phyloP scores from a whole-genome alignment of 1,140 invertebrate genomes.

The Caenorhabditis latens region DNA sequence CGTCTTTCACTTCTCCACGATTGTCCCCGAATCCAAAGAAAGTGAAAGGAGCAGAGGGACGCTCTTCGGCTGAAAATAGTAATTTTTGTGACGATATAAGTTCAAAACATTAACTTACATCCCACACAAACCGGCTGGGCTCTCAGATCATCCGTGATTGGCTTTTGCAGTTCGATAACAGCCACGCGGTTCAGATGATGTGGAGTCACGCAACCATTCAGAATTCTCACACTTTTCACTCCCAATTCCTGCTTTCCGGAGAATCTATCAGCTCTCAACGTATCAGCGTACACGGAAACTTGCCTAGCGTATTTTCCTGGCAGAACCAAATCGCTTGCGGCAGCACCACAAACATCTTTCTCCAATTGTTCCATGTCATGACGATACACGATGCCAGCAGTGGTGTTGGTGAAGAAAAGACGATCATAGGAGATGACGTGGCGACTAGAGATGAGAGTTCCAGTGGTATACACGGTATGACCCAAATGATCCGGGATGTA shows the following conservation, averaged over 20 bases:
- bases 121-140: neutral
- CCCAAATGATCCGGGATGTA: neutral
- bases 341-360: neutral
- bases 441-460: neutral
- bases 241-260: neutral
- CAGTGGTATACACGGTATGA: neutral
- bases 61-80: neutral
- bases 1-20: constrained; percentile 9
- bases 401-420: neutral
- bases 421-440: constrained; percentile 7
- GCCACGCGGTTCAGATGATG: neutral
- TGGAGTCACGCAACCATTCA: neutral
- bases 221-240: neutral
- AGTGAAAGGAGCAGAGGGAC: no score
- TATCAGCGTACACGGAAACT: neutral
- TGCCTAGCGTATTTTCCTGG: neutral
- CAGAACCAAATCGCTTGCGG: neutral
- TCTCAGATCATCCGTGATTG: neutral
- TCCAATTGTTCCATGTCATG: neutral
- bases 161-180: neutral
- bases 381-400: neutral
- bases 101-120: neutral
- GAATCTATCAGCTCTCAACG: neutral
- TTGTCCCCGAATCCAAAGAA: constrained; percentile 29
- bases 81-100: neutral